Conservation (phyloP, 2,888 invertebrate genomes). For the Labia minor region DNA sequence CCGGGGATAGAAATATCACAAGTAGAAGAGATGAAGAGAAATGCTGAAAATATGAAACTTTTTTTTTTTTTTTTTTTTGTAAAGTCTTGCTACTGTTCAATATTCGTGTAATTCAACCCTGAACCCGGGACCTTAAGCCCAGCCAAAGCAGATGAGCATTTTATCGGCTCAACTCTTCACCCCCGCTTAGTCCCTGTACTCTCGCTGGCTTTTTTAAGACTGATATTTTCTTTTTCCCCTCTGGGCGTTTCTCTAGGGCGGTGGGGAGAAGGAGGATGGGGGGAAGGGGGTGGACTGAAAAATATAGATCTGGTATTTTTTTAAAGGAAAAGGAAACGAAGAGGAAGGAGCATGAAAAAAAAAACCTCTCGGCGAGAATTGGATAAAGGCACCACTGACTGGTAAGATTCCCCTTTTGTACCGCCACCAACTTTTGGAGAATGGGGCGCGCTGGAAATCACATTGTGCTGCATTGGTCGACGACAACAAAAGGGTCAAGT, state of each 20-base stretch:
- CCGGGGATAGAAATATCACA: no score
- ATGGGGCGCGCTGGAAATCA: neutral
- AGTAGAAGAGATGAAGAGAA: no score
- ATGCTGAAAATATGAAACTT: no score
- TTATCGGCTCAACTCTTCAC: constrained; percentile 3
- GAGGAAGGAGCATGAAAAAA: neutral
- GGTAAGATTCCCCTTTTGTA: neutral
- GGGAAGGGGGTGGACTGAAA: constrained; percentile 13
- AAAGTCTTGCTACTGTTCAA: neutral
- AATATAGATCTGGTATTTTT: constrained; percentile 13
- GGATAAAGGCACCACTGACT: constrained; percentile 13
- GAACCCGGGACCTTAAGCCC: constrained; percentile 1
- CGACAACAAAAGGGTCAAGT: constrained; percentile 13
- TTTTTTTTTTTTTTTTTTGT: neutral
- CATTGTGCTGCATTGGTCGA: constrained; percentile 3
- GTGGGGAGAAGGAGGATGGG: no score
- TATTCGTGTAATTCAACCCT: constrained; percentile 2
- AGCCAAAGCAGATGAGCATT: constrained; percentile 2
- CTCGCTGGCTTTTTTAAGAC: neutral
- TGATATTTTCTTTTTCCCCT: neutral
- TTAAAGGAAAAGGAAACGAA: constrained; percentile 13
- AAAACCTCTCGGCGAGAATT: constrained; percentile 13
- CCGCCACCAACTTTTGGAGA: neutral
- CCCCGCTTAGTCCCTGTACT: neutral
- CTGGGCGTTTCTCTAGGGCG: neutral